phyloP scores from a whole-genome alignment of 2,113 vertebrate genomes.

The Gnathonemus echidnorhynchus region DNA sequence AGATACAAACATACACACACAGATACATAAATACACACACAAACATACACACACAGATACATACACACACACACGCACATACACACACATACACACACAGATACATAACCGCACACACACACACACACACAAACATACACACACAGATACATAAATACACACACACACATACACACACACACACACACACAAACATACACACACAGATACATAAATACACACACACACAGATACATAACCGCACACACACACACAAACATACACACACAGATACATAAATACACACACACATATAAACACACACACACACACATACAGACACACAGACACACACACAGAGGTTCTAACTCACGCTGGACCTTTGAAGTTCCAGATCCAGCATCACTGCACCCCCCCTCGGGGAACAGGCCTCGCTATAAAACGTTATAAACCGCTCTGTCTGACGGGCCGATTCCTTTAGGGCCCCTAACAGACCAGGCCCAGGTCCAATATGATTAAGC shows the following conservation, averaged over 20 bases:
- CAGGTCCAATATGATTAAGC: background rate
- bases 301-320: background rate
- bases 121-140: too few relatives aligned
- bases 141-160: too few relatives aligned
- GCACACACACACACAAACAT: too few relatives aligned
- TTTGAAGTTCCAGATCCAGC: background rate
- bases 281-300: background rate
- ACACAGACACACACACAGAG: background rate
- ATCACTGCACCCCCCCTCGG: background rate
- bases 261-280: background rate
- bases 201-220: too few relatives aligned
- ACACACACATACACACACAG: too few relatives aligned
- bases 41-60: accelerated
- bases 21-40: too few relatives aligned
- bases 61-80: too few relatives aligned
- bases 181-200: too few relatives aligned
- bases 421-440: background rate
- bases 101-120: too few relatives aligned
- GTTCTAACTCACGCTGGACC: background rate
- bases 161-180: too few relatives aligned
- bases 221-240: too few relatives aligned
- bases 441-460: background rate
- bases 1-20: too few relatives aligned
- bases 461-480: background rate
- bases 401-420: background rate